Percentiles rank a stretch among this genome's conserved stretches.
These are phyloP conservation scores for Merodon equestris DNA, from an alignment of 2,888 invertebrate species.

Conservation along the genomic window DNA sequence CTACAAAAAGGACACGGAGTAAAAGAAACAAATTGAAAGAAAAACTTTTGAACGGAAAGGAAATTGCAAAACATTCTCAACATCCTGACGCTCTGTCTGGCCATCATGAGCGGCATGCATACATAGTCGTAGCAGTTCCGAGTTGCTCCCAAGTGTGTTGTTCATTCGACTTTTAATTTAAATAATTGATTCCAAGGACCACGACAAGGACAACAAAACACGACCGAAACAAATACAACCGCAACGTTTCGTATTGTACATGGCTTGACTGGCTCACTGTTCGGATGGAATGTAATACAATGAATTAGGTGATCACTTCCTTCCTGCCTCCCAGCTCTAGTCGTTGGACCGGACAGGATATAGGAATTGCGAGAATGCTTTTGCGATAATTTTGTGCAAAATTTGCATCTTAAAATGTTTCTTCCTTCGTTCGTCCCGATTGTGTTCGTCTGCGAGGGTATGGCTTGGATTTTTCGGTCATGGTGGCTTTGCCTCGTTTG, in stretches of 20 bases:
- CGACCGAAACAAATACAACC: constrained; percentile 24
- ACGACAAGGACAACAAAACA: constrained; percentile 3
- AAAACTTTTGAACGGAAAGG: constrained; percentile 48
- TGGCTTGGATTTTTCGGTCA: not conserved
- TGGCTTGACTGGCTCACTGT: not conserved
- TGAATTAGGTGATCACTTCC: constrained; percentile 66
- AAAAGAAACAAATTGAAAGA: not conserved
- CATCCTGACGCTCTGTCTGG: constrained; percentile 40
- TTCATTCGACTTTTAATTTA: constrained; percentile 68
- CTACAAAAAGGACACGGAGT: constrained; percentile 6
- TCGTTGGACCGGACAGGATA: too few species aligned
- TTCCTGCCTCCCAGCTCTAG: constrained; percentile 20
- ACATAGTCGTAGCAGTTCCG: too few species aligned
- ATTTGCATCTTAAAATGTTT: constrained; percentile 55
- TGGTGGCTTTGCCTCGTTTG: not conserved
- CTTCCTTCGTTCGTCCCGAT: constrained; percentile 6
- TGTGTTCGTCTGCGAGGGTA: too few species aligned
- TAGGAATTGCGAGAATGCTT: constrained; percentile 7
- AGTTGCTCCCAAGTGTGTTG: constrained; percentile 51
- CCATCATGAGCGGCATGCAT: not conserved
- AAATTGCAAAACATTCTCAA: constrained; percentile 60
- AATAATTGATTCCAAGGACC: constrained; percentile 63
- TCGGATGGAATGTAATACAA: constrained; percentile 56
- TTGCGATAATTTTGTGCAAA: constrained; percentile 29
- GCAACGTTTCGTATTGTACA: constrained; percentile 37